Evolutionary conservation across 2,113 vertebrate genomes (phyloP).

Genomic region (Corapipo altera): DNA sequence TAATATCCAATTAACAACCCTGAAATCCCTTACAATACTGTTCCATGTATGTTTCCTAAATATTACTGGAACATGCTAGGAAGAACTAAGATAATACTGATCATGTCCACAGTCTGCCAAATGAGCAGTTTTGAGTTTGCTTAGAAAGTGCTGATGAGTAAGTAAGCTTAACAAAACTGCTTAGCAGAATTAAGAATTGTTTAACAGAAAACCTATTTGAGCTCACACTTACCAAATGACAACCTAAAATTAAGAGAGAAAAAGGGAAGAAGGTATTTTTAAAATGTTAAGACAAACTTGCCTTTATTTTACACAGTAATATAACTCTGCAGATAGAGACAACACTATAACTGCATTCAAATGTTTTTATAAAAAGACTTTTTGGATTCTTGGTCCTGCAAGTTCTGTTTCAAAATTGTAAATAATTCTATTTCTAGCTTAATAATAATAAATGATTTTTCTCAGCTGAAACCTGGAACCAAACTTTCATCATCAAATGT

Average conservation of each 20-base stretch:
- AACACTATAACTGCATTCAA: neutral
- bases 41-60: neutral
- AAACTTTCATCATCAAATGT: neutral
- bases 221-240: neutral
- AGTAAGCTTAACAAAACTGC: neutral
- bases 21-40: neutral
- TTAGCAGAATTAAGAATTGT: neutral
- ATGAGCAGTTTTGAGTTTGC: neutral
- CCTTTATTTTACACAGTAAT: neutral
- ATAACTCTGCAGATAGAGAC: neutral
- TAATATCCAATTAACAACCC: neutral
- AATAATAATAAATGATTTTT: neutral
- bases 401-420: neutral
- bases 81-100: neutral
- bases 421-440: neutral
- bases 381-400: neutral
- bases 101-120: neutral
- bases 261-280: neutral
- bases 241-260: neutral
- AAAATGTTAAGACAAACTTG: neutral
- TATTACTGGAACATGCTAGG: neutral
- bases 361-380: neutral
- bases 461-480: neutral
- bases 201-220: neutral
- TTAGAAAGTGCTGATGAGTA: neutral